phyloP scores from a whole-genome alignment of 1,140 invertebrate genomes.

The fruit fly (Drosophila melanogaster) region Release_6_plus_ISO1_MT NT_033777.3:5875501-5876000 shows the following conservation, averaged over 20 bases:
- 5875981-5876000: no score
- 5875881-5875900: no score
- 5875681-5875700: conserved; percentile 39
- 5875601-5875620: conserved; percentile 78
- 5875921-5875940: no score
- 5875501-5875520: conserved; percentile 54
- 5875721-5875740: conserved; percentile 19
- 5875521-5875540: conserved; percentile 81
- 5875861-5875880: no score
- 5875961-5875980: no score
- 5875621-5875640: conserved; percentile 68
- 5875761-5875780: background rate
- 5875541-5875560: conserved; percentile 58
- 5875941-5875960: no score
- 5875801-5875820: background rate
- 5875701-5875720: conserved; percentile 29
- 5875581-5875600: conserved; percentile 63
- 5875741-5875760: conserved; percentile 17
- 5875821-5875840: no score
- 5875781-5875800: background rate
- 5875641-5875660: conserved; percentile 45
- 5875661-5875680: conserved; percentile 41
- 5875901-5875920: no score
- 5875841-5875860: no score
- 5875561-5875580: conserved; percentile 66